Base-by-base conservation (phyloP, 30 jellyfish, hydroid and myxozoan genomes). In the Aurelia aurita complex sp. Pacific region DNA sequence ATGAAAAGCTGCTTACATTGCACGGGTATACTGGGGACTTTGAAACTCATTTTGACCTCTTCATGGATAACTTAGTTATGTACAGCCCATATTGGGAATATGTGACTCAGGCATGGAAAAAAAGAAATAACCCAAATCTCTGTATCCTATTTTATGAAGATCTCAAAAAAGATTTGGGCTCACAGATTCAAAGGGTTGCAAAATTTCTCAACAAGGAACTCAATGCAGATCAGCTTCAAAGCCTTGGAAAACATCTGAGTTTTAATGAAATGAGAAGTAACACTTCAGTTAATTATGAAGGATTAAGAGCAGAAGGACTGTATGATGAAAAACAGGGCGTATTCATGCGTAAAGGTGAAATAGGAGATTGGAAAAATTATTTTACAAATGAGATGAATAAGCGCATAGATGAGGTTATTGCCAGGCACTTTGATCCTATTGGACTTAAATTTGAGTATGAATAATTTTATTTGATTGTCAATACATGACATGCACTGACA, bases 331-430 rank as follows among this genome's bases (percentile, higher is more conserved):
- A 40, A 15, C 12, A 17, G 4, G 87, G 77, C 5, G 32, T 19
- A 19, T 77, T 77, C 63, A 55, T 77, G 67, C 65, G 87, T 36
- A 77, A 77, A 62, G 87, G 87, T 6, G 77, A 77, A 77, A 76
- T 61, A 33, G 87, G 87, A 77, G 87, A 77, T 61, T 77, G 87
- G 87, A 77, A 77, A 51, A 77, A 77, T 62, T 77, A 60, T 62
- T 77, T 77, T 76, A 77, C 87, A 5, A 78, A 77, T 38, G 87
- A 77, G 87, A 77, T 77, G 87, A 77, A 61, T 52, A 32, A 38
- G 50, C 66, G 87, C 4, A 77, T 77, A 78, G 77, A 77, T 77
- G 77, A 35, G 52, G 87, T 76, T 10, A 61, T 62, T 35, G 79
- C n/a, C 52, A 77, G 62, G 51, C 35, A 77, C 33, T 36, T 77